Evolutionary conservation across 1,140 invertebrate genomes (phyloP).

Genomic region (Drosophila oshimai): DNA sequence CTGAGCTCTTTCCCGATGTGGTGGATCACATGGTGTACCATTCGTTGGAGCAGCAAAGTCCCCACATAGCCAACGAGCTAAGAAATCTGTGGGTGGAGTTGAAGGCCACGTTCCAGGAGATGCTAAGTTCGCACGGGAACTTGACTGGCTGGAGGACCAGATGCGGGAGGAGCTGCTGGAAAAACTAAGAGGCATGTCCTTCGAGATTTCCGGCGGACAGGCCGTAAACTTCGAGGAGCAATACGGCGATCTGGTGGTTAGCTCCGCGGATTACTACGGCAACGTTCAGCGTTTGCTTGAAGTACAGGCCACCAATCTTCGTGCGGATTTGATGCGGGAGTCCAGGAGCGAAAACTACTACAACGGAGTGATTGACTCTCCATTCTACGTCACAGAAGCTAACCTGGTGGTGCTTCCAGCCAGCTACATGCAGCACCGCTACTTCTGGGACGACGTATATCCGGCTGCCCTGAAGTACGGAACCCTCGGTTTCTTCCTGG

Average conservation of each 20-base stretch:
- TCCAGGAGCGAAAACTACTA: conserved; percentile 86
- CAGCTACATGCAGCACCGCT: conserved; percentile 96
- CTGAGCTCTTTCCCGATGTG: conserved; percentile 49
- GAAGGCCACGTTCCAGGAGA: conserved; percentile 46
- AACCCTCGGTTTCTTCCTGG: conserved; percentile 94
- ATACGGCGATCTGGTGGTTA: conserved; percentile 84
- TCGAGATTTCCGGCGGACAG: conserved; percentile 47
- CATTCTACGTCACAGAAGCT: conserved; percentile 97
- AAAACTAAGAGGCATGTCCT: conserved; percentile 62
- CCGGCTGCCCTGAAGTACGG: conserved; percentile 96
- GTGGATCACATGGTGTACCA: conserved; percentile 59
- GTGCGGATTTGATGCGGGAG: conserved; percentile 90
- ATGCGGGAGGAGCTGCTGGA: conserved; percentile 44
- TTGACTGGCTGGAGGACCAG: conserved; percentile 46
- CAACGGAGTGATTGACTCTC: conserved; percentile 92
- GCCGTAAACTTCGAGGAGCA: conserved; percentile 81
- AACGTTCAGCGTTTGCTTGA: conserved; percentile 90
- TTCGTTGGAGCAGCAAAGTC: conserved; percentile 41
- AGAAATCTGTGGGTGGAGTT: conserved; percentile 54
- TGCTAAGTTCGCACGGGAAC: conserved; percentile 16
- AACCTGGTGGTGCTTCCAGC: conserved; percentile 98
- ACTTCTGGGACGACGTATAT: conserved; percentile 92
- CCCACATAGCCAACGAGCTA: conserved; percentile 47
- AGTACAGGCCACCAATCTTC: conserved; percentile 88
- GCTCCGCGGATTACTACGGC: conserved; percentile 91